Conservation (phyloP, 1,140 invertebrate genomes). For the Drosophila pachea region DNA sequence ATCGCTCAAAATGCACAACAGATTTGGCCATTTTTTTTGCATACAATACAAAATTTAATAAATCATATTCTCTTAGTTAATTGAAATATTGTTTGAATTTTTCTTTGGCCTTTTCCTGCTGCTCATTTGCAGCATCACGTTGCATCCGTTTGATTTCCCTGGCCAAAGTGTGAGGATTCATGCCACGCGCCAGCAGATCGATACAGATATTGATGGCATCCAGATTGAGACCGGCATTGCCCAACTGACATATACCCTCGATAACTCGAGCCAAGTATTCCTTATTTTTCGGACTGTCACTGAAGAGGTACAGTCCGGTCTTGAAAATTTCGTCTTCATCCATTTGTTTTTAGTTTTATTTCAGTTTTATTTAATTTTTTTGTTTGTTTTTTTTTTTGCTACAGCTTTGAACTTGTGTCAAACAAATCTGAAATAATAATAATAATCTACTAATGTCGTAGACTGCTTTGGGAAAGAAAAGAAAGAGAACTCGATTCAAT, state of each 20-base stretch:
- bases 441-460: too few species aligned
- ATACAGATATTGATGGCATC: conserved; percentile 27
- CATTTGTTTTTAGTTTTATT: background rate
- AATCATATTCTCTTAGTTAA: too few species aligned
- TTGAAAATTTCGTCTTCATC: background rate
- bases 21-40: too few species aligned
- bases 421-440: too few species aligned
- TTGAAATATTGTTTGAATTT: background rate
- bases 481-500: too few species aligned
- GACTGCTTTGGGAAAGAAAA: too few species aligned
- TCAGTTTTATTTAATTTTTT: background rate
- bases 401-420: too few species aligned
- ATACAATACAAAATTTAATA: too few species aligned
- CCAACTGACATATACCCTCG: conserved; percentile 9
- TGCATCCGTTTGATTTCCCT: conserved; percentile 16
- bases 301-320: conserved; percentile 8
- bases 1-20: too few species aligned
- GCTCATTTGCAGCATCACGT: background rate
- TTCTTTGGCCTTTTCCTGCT: background rate
- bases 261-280: conserved; percentile 9
- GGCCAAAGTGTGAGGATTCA: conserved; percentile 7
- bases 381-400: conserved; percentile 1
- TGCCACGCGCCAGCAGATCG: conserved; percentile 19
- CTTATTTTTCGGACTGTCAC: background rate
- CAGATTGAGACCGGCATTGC: conserved; percentile 30